Evolutionary conservation across 1,140 invertebrate genomes (phyloP).

Genomic region (Zaprionus gabonicus): DNA sequence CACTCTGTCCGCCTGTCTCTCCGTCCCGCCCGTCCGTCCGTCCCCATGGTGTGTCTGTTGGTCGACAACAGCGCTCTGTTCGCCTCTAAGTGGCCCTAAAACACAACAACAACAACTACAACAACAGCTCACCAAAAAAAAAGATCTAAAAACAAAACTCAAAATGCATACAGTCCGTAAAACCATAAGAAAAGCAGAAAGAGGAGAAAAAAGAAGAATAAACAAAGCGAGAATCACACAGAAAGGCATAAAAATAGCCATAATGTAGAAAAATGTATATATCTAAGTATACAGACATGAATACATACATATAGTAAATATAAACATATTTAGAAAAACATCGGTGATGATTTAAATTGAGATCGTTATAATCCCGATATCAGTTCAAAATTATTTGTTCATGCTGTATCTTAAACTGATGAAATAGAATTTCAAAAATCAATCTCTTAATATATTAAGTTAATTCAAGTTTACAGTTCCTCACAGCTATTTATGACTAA

Average conservation of each 20-base stretch:
- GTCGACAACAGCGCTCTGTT: conserved; percentile 23
- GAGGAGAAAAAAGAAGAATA: conserved; percentile 30
- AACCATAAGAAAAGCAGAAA: conserved; percentile 31
- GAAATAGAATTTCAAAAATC: background rate
- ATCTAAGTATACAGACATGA: background rate
- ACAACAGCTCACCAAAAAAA: conserved; percentile 15
- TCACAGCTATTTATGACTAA: background rate
- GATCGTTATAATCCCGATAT: background rate
- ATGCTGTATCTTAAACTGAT: background rate
- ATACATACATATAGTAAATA: background rate
- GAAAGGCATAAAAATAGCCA: conserved; percentile 29
- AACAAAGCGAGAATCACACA: conserved; percentile 28
- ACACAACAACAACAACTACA: conserved; percentile 30
- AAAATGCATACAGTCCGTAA: conserved; percentile 53
- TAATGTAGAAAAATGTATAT: conserved; percentile 20
- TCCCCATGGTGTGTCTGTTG: conserved; percentile 18
- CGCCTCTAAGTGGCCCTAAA: conserved; percentile 77
- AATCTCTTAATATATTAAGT: too few species aligned
- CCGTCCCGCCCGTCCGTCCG: conserved; percentile 26
- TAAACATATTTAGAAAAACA: background rate
- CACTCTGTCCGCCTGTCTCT: conserved; percentile 43
- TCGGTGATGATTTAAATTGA: background rate
- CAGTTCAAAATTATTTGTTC: background rate
- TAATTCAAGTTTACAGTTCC: too few species aligned
- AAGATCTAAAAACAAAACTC: conserved; percentile 50